These are phyloP conservation scores for Lissocephala sabroskyi DNA, from an alignment of 2,888 invertebrate species.

Conservation along the genomic window DNA sequence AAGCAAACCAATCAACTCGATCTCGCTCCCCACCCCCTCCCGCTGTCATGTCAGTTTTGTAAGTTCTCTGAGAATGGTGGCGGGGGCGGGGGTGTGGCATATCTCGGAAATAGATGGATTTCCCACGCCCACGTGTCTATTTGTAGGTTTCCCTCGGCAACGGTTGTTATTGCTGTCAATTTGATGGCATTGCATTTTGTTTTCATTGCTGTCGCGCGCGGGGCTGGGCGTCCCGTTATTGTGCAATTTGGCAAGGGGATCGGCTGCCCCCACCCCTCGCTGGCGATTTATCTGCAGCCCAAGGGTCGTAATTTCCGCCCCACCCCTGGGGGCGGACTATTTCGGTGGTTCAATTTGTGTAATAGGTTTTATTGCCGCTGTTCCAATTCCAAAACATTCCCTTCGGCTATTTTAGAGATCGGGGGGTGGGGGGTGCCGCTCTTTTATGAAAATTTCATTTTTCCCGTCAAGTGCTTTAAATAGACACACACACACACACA, in stretches of 20 bases:
- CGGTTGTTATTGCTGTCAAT: constrained; percentile 12
- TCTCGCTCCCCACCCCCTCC: too few relatives aligned
- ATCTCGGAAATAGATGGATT: constrained; percentile 45
- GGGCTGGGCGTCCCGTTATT: constrained; percentile 13
- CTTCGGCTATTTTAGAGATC: constrained; percentile 27
- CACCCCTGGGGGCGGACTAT: constrained; percentile 34
- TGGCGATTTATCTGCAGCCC: too few relatives aligned
- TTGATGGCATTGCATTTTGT: constrained; percentile 48
- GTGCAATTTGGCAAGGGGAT: too few relatives aligned
- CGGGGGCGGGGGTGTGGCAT: too few relatives aligned
- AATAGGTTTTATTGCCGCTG: constrained; percentile 41
- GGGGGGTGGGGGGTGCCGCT: neutral
- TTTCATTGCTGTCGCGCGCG: constrained; percentile 20
- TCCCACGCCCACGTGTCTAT: constrained; percentile 61
- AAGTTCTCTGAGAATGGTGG: too few relatives aligned
- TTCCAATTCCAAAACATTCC: constrained; percentile 36
- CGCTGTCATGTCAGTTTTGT: too few relatives aligned
- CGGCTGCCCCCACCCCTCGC: neutral
- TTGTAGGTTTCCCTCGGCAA: constrained; percentile 38
- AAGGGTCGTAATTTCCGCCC: constrained; percentile 27
- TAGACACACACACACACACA: constrained; percentile 18
- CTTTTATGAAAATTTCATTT: constrained; percentile 30
- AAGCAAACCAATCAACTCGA: too few relatives aligned
- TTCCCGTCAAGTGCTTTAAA: constrained; percentile 36
- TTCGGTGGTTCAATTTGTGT: constrained; percentile 19